Base-by-base conservation (phyloP, 2,113 vertebrate genomes). In the Gymnogyps californianus region DNA sequence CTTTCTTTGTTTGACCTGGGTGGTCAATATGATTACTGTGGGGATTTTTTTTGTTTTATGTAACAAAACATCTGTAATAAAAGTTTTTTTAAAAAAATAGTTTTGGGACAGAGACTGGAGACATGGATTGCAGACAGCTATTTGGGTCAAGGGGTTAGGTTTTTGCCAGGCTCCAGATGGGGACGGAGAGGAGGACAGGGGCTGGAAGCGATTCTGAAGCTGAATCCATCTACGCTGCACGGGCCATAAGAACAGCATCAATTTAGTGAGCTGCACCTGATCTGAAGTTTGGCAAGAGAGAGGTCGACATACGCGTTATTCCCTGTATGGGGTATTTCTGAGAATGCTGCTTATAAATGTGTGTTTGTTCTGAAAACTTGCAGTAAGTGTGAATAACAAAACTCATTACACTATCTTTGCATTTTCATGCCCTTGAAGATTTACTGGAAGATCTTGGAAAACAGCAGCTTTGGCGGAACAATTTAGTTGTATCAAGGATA, bases 371-470 rank as follows among this genome's bases (percentile, higher is more conserved):
- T 72, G 93, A 91, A 83, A 69, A n/a, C 78, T 46, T 59, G 42
- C 89, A 83, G 62, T 61, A n/a, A 87, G 74, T 54, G 87, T 44
- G 61, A 89, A 70, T 72, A 91, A 69, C 69, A 89, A 46, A 9
- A 2, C 52, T 87, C 46, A 46, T 79, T 58, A 26, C 74, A 31
- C n/a, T 80, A 16, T 44, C 90, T 88, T 59, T 93, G 81, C 72
- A 16, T 79, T 89, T 65, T 67, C 88, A 36, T 86, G 93, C 42
- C 44, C 59, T 93, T 70, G 66, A 54, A 81, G 78, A 85, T 94
- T 95, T 90, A 80, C 87, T 93, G 93, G 87, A 74, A 96, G 66
- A 54, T 91, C 78, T 83, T 96, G 87, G 87, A 87, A 96, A 91
- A 77, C 74, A 70, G 61, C 62, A 96, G 70, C 83, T 84, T 91